Conservation (phyloP, 2,797 vertebrate species). For the Falco columbarius region DNA sequence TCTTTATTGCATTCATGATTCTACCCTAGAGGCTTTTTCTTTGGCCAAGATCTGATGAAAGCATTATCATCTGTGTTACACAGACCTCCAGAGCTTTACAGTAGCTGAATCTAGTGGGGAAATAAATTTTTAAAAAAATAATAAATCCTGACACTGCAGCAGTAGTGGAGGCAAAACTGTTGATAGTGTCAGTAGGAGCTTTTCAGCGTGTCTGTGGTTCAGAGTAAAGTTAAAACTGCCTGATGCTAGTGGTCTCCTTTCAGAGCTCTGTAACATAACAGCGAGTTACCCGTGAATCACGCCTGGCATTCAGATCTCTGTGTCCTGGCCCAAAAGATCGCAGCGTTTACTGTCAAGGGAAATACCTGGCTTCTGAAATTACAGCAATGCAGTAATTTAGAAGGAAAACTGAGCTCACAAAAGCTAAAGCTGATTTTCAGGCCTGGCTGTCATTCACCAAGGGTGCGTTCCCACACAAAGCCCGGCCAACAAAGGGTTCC, state of each 20-base stretch:
- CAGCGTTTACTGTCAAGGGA: background rate
- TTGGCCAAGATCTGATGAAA: constrained; percentile 23
- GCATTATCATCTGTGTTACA: constrained; percentile 9
- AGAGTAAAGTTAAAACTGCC: background rate
- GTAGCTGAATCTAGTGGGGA: background rate
- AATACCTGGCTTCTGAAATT: constrained; percentile 62
- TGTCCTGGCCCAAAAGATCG: background rate
- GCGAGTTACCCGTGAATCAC: background rate
- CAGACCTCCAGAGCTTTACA: constrained; percentile 23
- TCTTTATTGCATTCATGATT: constrained; percentile 11
- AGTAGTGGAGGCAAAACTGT: background rate
- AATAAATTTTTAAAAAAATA: background rate
- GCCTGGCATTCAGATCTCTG: background rate
- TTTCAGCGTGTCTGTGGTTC: background rate
- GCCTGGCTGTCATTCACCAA: constrained; percentile 47
- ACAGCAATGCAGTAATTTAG: constrained; percentile 23
- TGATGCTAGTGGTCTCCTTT: background rate
- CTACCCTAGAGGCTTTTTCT: constrained; percentile 17
- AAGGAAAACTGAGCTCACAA: constrained; percentile 40
- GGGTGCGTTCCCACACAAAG: background rate
- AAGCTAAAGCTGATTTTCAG: constrained; percentile 33
- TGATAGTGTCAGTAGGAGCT: background rate
- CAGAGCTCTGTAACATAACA: background rate
- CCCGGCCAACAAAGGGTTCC: constrained; percentile 36
- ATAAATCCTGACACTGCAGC: background rate